phyloP scores from a whole-genome alignment of 2,888 invertebrate genomes.

The Trichogramma evanescens region DNA sequence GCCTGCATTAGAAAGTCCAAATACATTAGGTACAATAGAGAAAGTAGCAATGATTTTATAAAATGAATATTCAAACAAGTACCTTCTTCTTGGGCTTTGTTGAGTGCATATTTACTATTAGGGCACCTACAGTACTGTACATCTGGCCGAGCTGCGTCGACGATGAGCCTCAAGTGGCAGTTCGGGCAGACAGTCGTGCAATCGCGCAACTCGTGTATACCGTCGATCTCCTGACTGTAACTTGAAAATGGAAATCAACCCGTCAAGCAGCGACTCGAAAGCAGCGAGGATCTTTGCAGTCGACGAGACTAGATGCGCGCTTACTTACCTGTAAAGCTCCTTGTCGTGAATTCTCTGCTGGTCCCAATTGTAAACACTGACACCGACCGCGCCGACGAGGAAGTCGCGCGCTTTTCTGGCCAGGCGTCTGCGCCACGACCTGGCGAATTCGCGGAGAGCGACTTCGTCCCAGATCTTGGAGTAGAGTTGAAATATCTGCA shows the following conservation, averaged over 20 bases:
- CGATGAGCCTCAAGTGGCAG: constrained; percentile 48
- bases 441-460: constrained; percentile 53
- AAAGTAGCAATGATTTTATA: not conserved
- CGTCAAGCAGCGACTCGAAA: not conserved
- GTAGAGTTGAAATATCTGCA: constrained; percentile 59
- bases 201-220: constrained; percentile 50
- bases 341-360: constrained; percentile 53
- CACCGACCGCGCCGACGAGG: constrained; percentile 52
- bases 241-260: constrained; percentile 30
- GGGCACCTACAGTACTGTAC: constrained; percentile 51
- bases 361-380: constrained; percentile 58
- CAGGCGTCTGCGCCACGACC: constrained; percentile 45
- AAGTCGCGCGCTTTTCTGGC: constrained; percentile 52
- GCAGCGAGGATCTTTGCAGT: not conserved
- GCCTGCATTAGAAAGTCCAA: constrained; percentile 24
- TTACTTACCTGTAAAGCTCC: constrained; percentile 49
- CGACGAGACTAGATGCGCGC: not conserved
- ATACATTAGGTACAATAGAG: not conserved
- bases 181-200: constrained; percentile 52
- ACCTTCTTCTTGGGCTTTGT: constrained; percentile 15
- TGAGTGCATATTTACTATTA: constrained; percentile 22
- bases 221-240: constrained; percentile 55
- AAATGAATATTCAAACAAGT: not conserved
- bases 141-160: constrained; percentile 44
- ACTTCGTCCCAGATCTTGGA: constrained; percentile 58